Percentiles rank a stretch among this genome's conserved stretches.
These are phyloP conservation scores for Circaetus gallicus DNA, from an alignment of 2,113 vertebrate genomes.

Conservation along the genomic window DNA sequence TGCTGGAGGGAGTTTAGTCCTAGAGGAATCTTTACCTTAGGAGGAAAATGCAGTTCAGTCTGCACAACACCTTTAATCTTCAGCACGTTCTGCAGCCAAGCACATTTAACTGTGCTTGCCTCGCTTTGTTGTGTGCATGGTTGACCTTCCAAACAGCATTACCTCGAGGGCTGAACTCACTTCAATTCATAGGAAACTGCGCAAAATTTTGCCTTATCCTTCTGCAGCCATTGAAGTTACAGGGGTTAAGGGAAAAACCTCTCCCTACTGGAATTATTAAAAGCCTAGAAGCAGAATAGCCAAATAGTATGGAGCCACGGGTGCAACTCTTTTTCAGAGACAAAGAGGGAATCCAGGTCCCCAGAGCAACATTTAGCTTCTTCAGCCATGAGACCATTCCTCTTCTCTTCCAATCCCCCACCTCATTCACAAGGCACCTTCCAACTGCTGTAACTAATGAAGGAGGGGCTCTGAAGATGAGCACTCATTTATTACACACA, in stretches of 20 bases:
- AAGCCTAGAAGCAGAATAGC: neutral
- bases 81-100: neutral
- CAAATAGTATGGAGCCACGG: neutral
- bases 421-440: neutral
- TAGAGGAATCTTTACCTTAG: conserved; percentile 12
- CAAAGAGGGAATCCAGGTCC: neutral
- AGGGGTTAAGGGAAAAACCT: neutral
- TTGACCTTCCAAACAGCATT: neutral
- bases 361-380: neutral
- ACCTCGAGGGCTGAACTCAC: neutral
- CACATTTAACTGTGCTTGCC: neutral
- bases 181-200: neutral
- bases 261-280: neutral
- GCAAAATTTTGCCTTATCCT: neutral
- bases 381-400: neutral
- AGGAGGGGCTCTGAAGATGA: neutral
- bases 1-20: neutral
- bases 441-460: neutral
- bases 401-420: neutral
- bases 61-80: neutral
- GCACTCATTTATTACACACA: neutral
- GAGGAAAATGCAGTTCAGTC: neutral
- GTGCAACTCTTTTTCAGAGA: neutral
- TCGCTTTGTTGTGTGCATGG: neutral
- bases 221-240: neutral